phyloP scores from a whole-genome alignment of 2,113 vertebrate species.

The Anarhynchus alexandrinus region DNA sequence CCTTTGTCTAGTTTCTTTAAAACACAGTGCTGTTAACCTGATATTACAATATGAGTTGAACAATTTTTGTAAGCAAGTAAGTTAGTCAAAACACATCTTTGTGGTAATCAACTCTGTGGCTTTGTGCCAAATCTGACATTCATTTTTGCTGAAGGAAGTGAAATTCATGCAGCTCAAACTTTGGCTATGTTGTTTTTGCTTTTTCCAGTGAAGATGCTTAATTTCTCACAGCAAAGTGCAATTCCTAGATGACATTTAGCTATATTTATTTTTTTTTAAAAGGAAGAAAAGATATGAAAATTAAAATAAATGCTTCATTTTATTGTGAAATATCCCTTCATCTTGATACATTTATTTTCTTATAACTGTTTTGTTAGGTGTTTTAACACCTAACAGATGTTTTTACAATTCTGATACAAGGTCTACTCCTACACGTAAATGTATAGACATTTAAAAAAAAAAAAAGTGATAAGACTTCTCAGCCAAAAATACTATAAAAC shows the following conservation, averaged over 20 bases:
- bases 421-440: neutral
- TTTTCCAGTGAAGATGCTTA: neutral
- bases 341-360: neutral
- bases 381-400: neutral
- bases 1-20: neutral
- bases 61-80: neutral
- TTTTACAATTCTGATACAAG: neutral
- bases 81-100: neutral
- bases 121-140: neutral
- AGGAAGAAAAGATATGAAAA: neutral
- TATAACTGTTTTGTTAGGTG: neutral
- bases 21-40: neutral
- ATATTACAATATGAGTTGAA: neutral
- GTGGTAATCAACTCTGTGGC: neutral
- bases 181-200: neutral
- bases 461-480: neutral
- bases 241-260: neutral
- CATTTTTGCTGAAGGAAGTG: neutral
- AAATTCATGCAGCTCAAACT: neutral
- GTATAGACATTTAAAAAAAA: neutral
- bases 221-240: neutral
- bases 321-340: neutral
- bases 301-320: neutral
- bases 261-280: neutral
- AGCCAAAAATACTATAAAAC: neutral